Evolutionary conservation across 2,888 invertebrate species (phyloP), one percentile per base, ranked within the genome.

Genomic region (Ctenicera cuprea): DNA sequence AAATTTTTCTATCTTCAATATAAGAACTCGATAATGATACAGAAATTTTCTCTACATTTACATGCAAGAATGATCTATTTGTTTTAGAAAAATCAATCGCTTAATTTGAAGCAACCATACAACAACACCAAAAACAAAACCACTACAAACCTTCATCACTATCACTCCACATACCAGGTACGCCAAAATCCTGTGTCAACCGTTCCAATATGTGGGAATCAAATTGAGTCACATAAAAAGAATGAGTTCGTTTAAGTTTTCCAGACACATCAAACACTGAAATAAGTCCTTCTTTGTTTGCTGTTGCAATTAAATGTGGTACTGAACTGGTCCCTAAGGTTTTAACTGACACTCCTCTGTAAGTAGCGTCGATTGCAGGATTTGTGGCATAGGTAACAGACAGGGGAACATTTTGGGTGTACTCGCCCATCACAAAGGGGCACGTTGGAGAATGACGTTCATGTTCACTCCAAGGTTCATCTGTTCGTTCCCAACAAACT

Each of bases 391-490:
- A 94, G 50, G 95, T 94, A 37, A 95, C 92, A 63, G 95, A 94
- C 65, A 97, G 89, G 3, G 98, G 97, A 73, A 97, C 97, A 87
- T 98, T 98, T 87, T 97, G 96, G 11, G 97, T 97, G 84, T 96
- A 97, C 87, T 97, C 97, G 38, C 97, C 97, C 85, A 96, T 93
- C 1, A 98, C 96, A 87, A 97, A 97, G 0, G 97, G 96, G 85
- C 98, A 98, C 81, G 92, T 93, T 12, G 97, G 96, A 3, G 97
- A 97, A 86, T 98, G 97, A 3, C 97, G 90, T 87, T 97, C 97
- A 85, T 98, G 97, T 86, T 98, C 97, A 78, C 97, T 97, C 97
- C 97, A 97, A 1, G 98, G 98, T 85, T 98, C 97, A 87, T 98
- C 97, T 0, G 96, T 95, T 82, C 97, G 95, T 88, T 98, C 98